Conservation (phyloP, 2,888 invertebrate genomes). For the Papilio protenor region DNA sequence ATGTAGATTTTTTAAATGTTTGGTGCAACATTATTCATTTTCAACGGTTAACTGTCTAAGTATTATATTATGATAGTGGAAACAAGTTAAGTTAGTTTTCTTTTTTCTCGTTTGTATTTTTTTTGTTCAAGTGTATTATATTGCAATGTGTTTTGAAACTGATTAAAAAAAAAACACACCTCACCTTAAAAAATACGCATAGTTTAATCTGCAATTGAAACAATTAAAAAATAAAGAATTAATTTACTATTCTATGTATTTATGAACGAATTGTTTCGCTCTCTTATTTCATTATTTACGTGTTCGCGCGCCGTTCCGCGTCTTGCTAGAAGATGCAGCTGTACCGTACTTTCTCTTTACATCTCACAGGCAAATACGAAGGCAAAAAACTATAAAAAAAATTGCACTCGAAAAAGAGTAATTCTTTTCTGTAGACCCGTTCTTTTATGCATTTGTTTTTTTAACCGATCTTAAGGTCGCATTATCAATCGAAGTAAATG, state of each 20-base stretch:
- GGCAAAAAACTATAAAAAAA: background rate
- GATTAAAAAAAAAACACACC: no score
- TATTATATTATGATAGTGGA: no score
- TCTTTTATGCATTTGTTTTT: no score
- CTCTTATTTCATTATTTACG: constrained; percentile 32
- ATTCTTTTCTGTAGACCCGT: no score
- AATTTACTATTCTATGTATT: background rate
- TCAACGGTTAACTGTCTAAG: no score
- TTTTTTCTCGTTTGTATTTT: no score
- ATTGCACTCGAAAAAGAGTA: background rate
- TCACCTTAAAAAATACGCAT: no score
- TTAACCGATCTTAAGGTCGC: no score
- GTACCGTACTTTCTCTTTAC: constrained; percentile 32
- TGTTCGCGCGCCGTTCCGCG: constrained; percentile 5
- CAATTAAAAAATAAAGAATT: background rate
- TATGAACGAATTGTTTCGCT: constrained; percentile 12
- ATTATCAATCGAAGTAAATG: no score
- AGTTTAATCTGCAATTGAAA: background rate
- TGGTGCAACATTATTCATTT: background rate
- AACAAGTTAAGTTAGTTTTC: no score
- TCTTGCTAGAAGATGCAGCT: constrained; percentile 9
- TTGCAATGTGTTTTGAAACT: no score
- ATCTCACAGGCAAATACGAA: background rate
- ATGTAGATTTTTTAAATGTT: background rate
- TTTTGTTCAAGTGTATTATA: no score